phyloP scores from a whole-genome alignment of 2,888 invertebrate genomes.

The Cryptocephalus primarius region DNA sequence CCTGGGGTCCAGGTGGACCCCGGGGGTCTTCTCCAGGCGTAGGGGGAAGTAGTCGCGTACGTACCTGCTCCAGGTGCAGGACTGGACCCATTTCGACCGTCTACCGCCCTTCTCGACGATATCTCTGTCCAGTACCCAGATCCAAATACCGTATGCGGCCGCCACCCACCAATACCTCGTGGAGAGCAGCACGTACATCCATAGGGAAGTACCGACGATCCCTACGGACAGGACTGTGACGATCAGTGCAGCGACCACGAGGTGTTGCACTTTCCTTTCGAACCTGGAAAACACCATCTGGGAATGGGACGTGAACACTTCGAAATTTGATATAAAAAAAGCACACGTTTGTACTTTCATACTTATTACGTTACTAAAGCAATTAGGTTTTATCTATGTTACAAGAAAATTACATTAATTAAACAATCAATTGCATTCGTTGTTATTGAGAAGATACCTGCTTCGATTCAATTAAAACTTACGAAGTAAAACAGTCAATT shows the following conservation, averaged over 20 bases:
- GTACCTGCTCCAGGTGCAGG: slow-evolving; percentile 51
- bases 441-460: too few relatives aligned
- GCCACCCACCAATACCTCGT: slow-evolving; percentile 44
- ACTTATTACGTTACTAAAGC: too few relatives aligned
- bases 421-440: too few relatives aligned
- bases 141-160: slow-evolving; percentile 53
- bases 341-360: too few relatives aligned
- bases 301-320: too few relatives aligned
- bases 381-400: too few relatives aligned
- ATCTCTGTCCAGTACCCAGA: slow-evolving; percentile 46
- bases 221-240: slow-evolving; percentile 51
- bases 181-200: slow-evolving; percentile 46
- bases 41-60: slow-evolving; percentile 78
- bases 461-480: too few relatives aligned
- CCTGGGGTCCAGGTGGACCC: slow-evolving; percentile 63
- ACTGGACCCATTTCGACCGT: slow-evolving; percentile 36
- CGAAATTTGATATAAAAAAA: too few relatives aligned
- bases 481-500: too few relatives aligned
- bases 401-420: too few relatives aligned
- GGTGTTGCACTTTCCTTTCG: slow-evolving; percentile 68
- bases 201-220: slow-evolving; percentile 39
- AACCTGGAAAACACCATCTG: slow-evolving; percentile 39
- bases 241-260: slow-evolving; percentile 65
- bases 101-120: slow-evolving; percentile 46
- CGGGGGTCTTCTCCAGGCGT: slow-evolving; percentile 71